Evolutionary conservation across 2,113 vertebrate species (phyloP).

Genomic region (Scatophagus argus): DNA sequence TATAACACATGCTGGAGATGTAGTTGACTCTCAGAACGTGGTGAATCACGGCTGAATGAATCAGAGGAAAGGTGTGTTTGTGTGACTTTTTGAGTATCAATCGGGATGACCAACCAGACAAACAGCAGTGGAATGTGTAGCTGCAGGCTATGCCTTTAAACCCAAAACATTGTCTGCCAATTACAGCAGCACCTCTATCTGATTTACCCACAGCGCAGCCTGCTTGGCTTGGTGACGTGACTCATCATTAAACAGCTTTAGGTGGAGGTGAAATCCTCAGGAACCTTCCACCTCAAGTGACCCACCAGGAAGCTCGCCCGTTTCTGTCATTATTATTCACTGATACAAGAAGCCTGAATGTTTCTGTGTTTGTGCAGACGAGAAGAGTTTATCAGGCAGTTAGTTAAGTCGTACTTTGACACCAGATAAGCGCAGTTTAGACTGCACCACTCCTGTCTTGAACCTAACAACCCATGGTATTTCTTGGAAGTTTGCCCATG

Average conservation of each 20-base stretch:
- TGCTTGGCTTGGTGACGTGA: slow-evolving; percentile 49
- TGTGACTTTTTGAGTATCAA: slow-evolving; percentile 22
- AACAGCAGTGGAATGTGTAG: slow-evolving; percentile 55
- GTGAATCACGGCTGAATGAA: slow-evolving; percentile 54
- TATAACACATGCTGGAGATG: not conserved
- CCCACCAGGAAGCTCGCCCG: not conserved
- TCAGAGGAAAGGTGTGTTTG: slow-evolving; percentile 53
- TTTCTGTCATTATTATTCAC: not conserved
- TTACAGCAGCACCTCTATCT: slow-evolving; percentile 1
- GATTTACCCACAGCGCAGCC: slow-evolving; percentile 7
- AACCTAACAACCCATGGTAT: slow-evolving; percentile 25
- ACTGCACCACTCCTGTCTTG: slow-evolving; percentile 15
- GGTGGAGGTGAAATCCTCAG: not conserved
- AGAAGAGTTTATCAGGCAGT: slow-evolving; percentile 5
- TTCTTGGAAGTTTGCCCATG: not conserved
- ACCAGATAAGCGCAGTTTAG: slow-evolving; percentile 54
- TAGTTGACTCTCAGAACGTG: slow-evolving; percentile 13
- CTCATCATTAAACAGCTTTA: slow-evolving; percentile 8
- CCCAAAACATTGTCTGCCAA: slow-evolving; percentile 23
- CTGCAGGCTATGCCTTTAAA: slow-evolving; percentile 54
- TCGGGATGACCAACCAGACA: slow-evolving; percentile 32
- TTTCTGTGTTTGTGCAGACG: slow-evolving; percentile 10
- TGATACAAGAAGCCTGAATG: not conserved
- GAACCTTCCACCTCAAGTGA: not conserved
- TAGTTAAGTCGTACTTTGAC: slow-evolving; percentile 63